Percentiles rank a stretch among this genome's conserved stretches.
Conservation (phyloP, 2,888 invertebrate genomes). For the Caenorhabditis doughertyi region DNA sequence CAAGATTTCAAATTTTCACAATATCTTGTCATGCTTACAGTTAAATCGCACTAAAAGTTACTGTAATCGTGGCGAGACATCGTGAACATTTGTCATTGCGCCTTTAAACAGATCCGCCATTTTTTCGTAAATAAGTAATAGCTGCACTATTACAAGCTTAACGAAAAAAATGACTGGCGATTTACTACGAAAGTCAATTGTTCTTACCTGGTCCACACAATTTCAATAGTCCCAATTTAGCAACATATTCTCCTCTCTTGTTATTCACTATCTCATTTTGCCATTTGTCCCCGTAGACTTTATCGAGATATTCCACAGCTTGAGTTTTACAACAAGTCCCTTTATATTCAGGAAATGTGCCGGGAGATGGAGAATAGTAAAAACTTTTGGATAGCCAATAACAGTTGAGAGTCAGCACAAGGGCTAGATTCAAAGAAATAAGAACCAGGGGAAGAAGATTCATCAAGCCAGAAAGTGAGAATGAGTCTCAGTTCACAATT, state of each 20-base stretch:
- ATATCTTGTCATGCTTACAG: no score
- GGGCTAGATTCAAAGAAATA: not conserved
- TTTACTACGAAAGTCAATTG: no score
- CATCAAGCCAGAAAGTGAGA: not conserved
- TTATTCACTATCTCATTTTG: not conserved
- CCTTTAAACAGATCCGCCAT: no score
- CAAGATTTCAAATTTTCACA: no score
- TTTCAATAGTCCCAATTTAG: not conserved
- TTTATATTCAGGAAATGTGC: not conserved
- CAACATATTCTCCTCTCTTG: not conserved
- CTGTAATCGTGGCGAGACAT: no score
- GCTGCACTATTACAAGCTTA: no score
- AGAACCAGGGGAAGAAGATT: not conserved
- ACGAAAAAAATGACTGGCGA: no score
- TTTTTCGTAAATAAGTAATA: no score
- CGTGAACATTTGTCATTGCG: no score
- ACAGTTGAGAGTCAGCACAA: not conserved
- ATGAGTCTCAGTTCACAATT: no score
- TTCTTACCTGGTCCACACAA: not conserved
- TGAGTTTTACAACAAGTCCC: constrained; percentile 1
- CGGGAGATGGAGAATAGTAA: no score
- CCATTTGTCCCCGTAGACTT: not conserved
- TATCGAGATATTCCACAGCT: not conserved
- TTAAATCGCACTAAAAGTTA: no score
- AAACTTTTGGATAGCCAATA: not conserved